Evolutionary conservation across 2,113 vertebrate genomes (phyloP).

Genomic region (Pica pica): DNA sequence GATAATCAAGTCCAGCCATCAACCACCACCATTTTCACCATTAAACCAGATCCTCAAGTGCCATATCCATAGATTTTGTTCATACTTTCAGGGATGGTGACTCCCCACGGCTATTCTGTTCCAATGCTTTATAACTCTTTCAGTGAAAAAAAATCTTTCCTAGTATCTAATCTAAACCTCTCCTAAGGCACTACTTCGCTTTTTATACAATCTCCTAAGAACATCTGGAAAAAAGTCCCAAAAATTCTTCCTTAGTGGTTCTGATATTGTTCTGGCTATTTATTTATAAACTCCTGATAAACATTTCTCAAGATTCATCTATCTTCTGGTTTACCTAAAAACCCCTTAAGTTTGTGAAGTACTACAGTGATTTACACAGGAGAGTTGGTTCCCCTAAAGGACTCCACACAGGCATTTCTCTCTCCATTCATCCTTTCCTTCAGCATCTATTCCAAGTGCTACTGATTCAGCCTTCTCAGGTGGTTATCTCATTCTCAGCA

Average conservation of each 20-base stretch:
- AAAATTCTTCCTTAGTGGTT: neutral
- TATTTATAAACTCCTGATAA: neutral
- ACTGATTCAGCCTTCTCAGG: neutral
- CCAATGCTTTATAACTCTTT: neutral
- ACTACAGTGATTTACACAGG: neutral
- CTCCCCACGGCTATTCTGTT: neutral
- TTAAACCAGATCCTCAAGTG: neutral
- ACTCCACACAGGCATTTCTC: fast-evolving
- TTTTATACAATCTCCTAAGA: neutral
- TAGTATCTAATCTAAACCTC: neutral
- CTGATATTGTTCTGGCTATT: neutral
- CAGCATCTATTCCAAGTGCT: neutral
- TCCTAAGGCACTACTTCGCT: neutral
- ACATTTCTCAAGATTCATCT: neutral
- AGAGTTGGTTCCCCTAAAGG: neutral
- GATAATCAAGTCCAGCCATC: neutral
- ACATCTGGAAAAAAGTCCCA: neutral
- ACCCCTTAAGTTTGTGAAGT: neutral
- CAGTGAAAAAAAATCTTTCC: neutral
- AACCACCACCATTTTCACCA: neutral
- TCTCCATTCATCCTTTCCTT: neutral
- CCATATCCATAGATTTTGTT: neutral
- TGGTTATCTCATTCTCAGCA: neutral
- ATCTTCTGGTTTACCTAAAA: neutral
- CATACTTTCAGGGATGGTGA: neutral